Conservation (phyloP, 2,888 invertebrate genomes). For the Geotrupes spiniger region DNA sequence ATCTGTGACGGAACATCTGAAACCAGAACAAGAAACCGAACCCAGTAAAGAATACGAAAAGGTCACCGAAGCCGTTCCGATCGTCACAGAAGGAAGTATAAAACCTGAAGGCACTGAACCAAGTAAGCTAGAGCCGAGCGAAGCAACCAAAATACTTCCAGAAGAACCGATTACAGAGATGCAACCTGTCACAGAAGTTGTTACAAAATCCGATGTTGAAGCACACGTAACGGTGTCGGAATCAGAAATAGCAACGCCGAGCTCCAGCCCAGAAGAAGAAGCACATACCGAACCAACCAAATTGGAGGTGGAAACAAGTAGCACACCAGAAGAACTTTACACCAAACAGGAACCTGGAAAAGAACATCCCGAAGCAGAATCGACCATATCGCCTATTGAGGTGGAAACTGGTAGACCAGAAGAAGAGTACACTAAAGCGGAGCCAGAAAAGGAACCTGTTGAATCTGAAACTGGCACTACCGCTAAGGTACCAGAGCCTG, state of each 20-base stretch:
- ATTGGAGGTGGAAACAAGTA: conserved; percentile 3
- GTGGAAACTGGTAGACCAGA: conserved; percentile 5
- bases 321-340: conserved; percentile 3
- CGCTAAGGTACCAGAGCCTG: conserved; percentile 6
- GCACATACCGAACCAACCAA: no score
- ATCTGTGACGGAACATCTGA: no score
- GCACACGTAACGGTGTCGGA: neutral
- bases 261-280: no score
- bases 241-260: conserved; percentile 3
- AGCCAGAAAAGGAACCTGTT: no score
- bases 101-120: conserved; percentile 6
- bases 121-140: conserved; percentile 7
- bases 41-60: neutral
- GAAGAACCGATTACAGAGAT: neutral
- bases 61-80: no score
- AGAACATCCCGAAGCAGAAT: neutral
- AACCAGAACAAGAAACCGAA: conserved; percentile 1
- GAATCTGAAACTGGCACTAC: conserved; percentile 6
- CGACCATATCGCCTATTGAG: conserved; percentile 11
- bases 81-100: neutral
- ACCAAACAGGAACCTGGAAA: neutral
- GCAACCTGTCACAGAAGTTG: neutral
- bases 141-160: neutral
- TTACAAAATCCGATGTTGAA: conserved; percentile 6
- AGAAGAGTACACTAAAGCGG: neutral